Percentiles rank a stretch among this genome's conserved stretches.
Evolutionary conservation across 2,113 vertebrate genomes (phyloP).

Genomic region (Apodemus speciosus): DNA sequence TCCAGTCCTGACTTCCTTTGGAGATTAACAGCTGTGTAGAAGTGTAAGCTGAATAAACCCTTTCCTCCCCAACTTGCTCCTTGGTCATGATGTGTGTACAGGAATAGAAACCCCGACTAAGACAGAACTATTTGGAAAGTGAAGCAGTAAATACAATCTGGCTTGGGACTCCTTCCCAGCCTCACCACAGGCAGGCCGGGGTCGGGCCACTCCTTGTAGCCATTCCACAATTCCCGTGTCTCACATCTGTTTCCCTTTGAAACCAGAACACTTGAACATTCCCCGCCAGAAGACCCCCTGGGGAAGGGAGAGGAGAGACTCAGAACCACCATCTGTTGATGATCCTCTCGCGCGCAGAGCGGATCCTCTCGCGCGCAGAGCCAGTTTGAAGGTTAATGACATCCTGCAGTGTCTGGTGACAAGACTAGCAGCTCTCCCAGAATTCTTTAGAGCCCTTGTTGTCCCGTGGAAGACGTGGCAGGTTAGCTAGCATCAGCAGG

Average conservation of each 20-base stretch:
- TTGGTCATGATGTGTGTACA: too few relatives aligned
- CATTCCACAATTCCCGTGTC: slow-evolving; percentile 42
- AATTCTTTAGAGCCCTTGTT: slow-evolving; percentile 61
- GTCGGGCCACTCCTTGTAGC: background rate
- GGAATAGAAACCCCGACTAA: too few relatives aligned
- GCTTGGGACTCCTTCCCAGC: background rate
- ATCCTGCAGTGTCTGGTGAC: slow-evolving; percentile 66
- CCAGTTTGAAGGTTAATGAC: slow-evolving; percentile 74
- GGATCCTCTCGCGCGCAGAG: too few relatives aligned
- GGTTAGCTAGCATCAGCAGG: slow-evolving; percentile 44
- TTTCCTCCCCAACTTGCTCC: too few relatives aligned
- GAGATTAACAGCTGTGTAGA: too few relatives aligned
- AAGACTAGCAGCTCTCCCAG: slow-evolving; percentile 69
- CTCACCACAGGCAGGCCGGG: background rate
- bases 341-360: too few relatives aligned
- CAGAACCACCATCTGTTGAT: slow-evolving; percentile 69
- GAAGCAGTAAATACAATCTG: background rate
- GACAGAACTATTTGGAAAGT: background rate
- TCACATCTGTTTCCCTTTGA: slow-evolving; percentile 45
- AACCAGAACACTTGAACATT: background rate
- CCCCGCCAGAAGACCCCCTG: slow-evolving; percentile 44
- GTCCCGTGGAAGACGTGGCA: slow-evolving; percentile 36
- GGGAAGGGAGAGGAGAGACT: background rate
- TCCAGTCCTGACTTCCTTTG: too few relatives aligned
- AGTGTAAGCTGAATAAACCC: too few relatives aligned